phyloP scores from a whole-genome alignment of 2,113 vertebrate species.

The Paratilapia polleni region DNA sequence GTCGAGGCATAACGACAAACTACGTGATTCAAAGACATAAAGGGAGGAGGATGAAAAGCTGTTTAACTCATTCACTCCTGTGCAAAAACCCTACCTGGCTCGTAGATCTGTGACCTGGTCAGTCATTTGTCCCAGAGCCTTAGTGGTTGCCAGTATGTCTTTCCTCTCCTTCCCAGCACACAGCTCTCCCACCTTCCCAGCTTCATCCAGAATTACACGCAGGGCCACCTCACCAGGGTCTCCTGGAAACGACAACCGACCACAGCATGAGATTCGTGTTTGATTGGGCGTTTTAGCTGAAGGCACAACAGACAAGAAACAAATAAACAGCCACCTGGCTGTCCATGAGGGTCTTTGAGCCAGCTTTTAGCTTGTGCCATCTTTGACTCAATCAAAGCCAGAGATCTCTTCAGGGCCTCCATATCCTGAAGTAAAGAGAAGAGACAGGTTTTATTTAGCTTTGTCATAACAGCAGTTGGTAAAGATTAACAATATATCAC shows the following conservation, averaged over 20 bases:
- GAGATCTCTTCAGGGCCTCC: constrained; percentile 94
- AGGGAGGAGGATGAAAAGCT: background rate
- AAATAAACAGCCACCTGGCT: constrained; percentile 84
- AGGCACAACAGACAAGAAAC: background rate
- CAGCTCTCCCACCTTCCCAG: constrained; percentile 95
- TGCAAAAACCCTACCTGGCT: constrained; percentile 80
- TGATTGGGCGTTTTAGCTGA: background rate
- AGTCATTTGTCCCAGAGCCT: constrained; percentile 92
- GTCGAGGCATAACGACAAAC: constrained; percentile 8
- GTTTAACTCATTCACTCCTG: background rate
- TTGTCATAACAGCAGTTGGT: background rate
- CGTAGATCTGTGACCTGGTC: constrained; percentile 93
- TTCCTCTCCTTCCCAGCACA: constrained; percentile 95
- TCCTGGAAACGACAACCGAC: constrained; percentile 73
- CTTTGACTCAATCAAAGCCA: constrained; percentile 96
- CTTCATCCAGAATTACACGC: constrained; percentile 93
- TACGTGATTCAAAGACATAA: background rate
- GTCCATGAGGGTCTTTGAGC: constrained; percentile 92
- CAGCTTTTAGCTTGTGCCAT: constrained; percentile 94
- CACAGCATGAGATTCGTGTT: background rate
- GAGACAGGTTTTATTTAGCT: constrained; percentile 36
- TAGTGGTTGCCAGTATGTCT: constrained; percentile 91
- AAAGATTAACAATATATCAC: background rate
- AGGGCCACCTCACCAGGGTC: constrained; percentile 93
- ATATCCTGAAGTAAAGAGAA: constrained; percentile 86